Percentiles rank a stretch among this genome's conserved stretches.
Conservation (phyloP, 30 jellyfish, hydroid and myxozoan genomes). For the Sanderia malayensis region DNA sequence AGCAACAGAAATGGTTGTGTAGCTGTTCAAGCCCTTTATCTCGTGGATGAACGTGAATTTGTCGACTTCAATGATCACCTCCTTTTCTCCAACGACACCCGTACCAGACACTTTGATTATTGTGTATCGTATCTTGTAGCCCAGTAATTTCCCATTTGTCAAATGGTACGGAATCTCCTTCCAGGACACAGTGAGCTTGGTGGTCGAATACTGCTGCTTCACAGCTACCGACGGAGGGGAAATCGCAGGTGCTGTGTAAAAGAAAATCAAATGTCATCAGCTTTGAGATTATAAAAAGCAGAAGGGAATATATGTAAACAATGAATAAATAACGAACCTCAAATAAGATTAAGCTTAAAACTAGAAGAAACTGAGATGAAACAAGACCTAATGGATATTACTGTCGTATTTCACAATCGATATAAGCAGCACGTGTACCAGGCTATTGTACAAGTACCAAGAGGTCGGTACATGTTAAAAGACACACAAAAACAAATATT, state of each 20-base stretch:
- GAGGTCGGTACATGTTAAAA: no score
- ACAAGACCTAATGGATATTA: no score
- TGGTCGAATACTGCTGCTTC: slow-evolving; percentile 6
- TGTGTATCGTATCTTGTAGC: slow-evolving; percentile 48
- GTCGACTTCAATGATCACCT: slow-evolving; percentile 28
- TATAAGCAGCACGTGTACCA: no score
- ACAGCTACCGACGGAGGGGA: slow-evolving; percentile 45
- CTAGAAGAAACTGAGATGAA: no score
- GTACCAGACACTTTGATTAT: slow-evolving; percentile 17
- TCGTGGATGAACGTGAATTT: slow-evolving; percentile 32
- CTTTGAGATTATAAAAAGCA: no score
- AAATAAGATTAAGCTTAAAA: no score
- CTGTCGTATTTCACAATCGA: no score
- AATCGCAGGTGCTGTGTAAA: slow-evolving; percentile 31
- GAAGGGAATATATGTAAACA: no score
- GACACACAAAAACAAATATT: no score
- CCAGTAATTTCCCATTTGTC: slow-evolving; percentile 56
- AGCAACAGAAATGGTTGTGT: slow-evolving; percentile 36
- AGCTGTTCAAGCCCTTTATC: slow-evolving; percentile 42
- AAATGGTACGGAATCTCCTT: slow-evolving; percentile 23
- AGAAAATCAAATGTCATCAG: no score
- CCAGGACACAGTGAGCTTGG: slow-evolving; percentile 38
- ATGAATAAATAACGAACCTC: no score
- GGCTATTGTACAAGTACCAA: no score
- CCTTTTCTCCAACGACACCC: slow-evolving; percentile 15